phyloP scores from a whole-genome alignment of 2,888 invertebrate genomes.

The Hirudinaria manillensis region DNA sequence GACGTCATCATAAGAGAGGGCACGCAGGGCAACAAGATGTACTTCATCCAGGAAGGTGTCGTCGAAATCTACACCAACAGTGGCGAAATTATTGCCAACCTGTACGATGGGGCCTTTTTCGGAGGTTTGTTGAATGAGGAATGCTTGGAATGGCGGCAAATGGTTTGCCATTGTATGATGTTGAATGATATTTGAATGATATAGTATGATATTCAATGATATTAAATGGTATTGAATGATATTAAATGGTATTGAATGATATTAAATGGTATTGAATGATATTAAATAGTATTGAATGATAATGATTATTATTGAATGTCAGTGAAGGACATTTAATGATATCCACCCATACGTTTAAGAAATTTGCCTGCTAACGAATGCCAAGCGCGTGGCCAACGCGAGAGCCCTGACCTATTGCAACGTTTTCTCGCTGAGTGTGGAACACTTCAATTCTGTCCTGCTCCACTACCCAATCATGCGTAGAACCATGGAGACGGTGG shows the following conservation, averaged over 20 bases:
- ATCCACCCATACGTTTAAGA: slow-evolving; percentile 58
- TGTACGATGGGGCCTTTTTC: slow-evolving; percentile 12
- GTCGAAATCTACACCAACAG: slow-evolving; percentile 11
- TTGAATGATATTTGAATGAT: no score
- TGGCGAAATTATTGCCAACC: neutral
- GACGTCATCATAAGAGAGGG: slow-evolving; percentile 24
- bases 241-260: no score
- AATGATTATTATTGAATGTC: no score
- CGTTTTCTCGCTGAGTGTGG: slow-evolving; percentile 91
- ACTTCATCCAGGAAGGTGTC: slow-evolving; percentile 17
- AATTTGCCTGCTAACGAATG: slow-evolving; percentile 93
- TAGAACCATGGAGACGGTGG: slow-evolving; percentile 96
- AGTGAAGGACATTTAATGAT: neutral
- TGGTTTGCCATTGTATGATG: no score
- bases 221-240: no score
- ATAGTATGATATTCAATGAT: no score
- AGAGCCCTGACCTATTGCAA: slow-evolving; percentile 97
- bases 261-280: no score
- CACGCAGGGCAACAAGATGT: slow-evolving; percentile 13
- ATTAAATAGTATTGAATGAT: no score
- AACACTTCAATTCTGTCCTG: slow-evolving; percentile 94
- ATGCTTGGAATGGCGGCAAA: no score
- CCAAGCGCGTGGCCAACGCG: slow-evolving; percentile 89
- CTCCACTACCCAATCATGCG: slow-evolving; percentile 98
- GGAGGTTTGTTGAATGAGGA: slow-evolving; percentile 1